These are phyloP conservation scores for Agrotis clavis DNA, from an alignment of 2,888 invertebrate species.

Conservation along the genomic window DNA sequence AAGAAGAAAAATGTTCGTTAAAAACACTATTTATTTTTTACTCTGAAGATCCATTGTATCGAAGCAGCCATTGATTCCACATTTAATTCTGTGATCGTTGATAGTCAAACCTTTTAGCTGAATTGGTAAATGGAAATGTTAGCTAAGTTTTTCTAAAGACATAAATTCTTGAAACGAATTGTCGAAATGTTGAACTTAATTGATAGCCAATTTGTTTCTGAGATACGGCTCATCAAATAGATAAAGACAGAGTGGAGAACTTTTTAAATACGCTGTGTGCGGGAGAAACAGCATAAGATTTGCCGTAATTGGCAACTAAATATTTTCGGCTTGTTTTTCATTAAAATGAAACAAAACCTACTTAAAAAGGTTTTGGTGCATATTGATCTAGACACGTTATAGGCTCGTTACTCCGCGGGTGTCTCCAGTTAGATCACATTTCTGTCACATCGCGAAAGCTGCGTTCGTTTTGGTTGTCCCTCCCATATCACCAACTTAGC, in stretches of 20 bases:
- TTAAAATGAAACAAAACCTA: too few species aligned
- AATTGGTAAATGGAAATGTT: constrained; percentile 6
- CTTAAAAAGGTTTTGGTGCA: too few species aligned
- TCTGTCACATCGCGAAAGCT: too few species aligned
- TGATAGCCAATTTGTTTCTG: constrained; percentile 2
- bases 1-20: constrained; percentile 26
- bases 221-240: neutral
- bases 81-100: constrained; percentile 11
- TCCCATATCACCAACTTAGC: too few species aligned
- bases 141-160: neutral
- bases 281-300: too few species aligned
- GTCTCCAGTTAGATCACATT: too few species aligned
- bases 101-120: constrained; percentile 15
- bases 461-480: too few species aligned
- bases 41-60: neutral
- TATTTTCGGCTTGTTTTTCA: too few species aligned
- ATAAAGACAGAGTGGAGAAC: neutral
- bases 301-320: too few species aligned
- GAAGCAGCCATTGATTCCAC: constrained; percentile 1
- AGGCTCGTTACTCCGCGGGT: too few species aligned
- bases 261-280: neutral
- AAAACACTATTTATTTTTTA: constrained; percentile 38
- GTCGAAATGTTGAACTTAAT: neutral
- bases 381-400: too few species aligned
- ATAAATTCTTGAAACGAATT: neutral